Percentiles rank a stretch among this genome's conserved stretches.
phyloP scores from a whole-genome alignment of 2,888 invertebrate species.

The Thecocarcelia acutangulata region DNA sequence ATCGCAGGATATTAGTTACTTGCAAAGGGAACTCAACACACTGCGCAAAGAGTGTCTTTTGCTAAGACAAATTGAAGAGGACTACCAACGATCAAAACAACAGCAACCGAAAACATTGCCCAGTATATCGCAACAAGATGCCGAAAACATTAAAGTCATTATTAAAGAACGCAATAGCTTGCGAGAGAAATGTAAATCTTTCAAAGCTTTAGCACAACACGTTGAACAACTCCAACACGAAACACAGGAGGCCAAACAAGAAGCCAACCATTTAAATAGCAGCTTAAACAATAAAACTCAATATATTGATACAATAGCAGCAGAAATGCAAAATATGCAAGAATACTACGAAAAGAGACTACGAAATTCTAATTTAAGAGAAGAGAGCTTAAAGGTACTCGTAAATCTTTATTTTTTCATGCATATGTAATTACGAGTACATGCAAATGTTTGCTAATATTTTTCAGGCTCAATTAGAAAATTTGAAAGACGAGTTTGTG shows the following conservation, averaged over 20 bases:
- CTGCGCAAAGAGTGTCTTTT: conserved; percentile 74
- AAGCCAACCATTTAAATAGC: conserved; percentile 65
- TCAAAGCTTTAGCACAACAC: conserved; percentile 70
- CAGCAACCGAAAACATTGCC: conserved; percentile 9
- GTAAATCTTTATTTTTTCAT: neutral
- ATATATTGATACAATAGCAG: conserved; percentile 73
- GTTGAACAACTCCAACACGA: conserved; percentile 69
- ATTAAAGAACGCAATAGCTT: conserved; percentile 75
- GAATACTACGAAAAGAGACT: conserved; percentile 74
- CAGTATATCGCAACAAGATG: conserved; percentile 70
- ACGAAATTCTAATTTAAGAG: conserved; percentile 71
- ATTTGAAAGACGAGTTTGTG: conserved; percentile 72
- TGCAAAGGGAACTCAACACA: conserved; percentile 75
- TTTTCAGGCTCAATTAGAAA: conserved; percentile 68
- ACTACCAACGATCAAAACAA: conserved; percentile 63
- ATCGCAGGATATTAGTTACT: conserved; percentile 73
- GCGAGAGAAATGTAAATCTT: conserved; percentile 71
- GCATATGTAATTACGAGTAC: neutral
- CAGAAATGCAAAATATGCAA: conserved; percentile 75
- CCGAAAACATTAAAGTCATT: conserved; percentile 72
- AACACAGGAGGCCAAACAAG: conserved; percentile 66
- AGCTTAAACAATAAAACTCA: conserved; percentile 69
- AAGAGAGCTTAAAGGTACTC: conserved; percentile 71
- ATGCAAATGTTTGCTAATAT: neutral
- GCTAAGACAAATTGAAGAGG: conserved; percentile 74